phyloP scores from a whole-genome alignment of 2,888 invertebrate species.

The Eupithecia vulgata region DNA sequence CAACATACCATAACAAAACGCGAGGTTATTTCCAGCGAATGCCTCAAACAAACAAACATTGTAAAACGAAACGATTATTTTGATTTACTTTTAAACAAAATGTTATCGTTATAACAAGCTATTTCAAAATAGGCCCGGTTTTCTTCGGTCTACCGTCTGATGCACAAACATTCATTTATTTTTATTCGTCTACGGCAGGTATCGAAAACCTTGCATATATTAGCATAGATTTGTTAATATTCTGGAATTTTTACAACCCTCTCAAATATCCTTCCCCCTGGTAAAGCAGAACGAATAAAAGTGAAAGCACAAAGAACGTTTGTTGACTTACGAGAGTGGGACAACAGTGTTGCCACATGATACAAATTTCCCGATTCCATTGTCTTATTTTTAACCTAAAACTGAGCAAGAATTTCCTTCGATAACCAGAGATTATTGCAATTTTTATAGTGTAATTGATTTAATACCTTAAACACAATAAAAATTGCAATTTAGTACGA shows the following conservation, averaged over 20 bases:
- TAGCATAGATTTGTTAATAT: slow-evolving; percentile 36
- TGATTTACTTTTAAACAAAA: slow-evolving; percentile 7
- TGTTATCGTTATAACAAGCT: slow-evolving; percentile 1
- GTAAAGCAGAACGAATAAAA: slow-evolving; percentile 29
- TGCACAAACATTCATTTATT: slow-evolving; percentile 5
- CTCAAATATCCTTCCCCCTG: slow-evolving; percentile 21
- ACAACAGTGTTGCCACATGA: slow-evolving; percentile 33
- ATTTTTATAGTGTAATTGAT: no score
- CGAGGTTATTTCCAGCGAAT: slow-evolving; percentile 29
- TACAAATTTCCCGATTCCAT: background rate
- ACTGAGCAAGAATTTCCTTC: background rate
- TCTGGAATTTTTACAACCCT: slow-evolving; percentile 35
- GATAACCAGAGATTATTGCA: no score
- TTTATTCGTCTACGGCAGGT: slow-evolving; percentile 9
- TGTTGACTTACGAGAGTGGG: slow-evolving; percentile 24
- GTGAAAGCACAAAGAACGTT: slow-evolving; percentile 27
- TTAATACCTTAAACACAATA: no score
- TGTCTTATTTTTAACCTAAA: background rate
- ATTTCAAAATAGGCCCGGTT: background rate
- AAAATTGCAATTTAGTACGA: background rate
- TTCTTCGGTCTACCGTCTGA: background rate
- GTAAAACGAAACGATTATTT: slow-evolving; percentile 9
- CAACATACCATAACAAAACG: slow-evolving; percentile 28
- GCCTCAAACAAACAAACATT: slow-evolving; percentile 19
- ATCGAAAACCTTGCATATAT: slow-evolving; percentile 17